These are phyloP conservation scores for Heterocephalus glaber DNA, from an alignment of 2,113 vertebrate genomes.

Conservation along the genomic window DNA sequence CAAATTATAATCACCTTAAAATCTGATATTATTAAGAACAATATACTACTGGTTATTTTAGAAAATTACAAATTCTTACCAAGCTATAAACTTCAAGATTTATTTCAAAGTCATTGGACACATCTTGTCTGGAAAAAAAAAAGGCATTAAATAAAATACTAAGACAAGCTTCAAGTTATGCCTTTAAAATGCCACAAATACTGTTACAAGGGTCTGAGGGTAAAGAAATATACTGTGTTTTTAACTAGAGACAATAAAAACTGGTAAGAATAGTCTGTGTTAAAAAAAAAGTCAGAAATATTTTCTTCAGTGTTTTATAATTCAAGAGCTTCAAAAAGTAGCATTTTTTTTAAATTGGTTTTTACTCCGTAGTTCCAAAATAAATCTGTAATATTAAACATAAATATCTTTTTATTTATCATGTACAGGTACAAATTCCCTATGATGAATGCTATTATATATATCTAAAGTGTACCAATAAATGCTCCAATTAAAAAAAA, in stretches of 20 bases:
- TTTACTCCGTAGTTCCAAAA: slow-evolving; percentile 37
- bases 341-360: slow-evolving; percentile 2
- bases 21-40: slow-evolving; percentile 22
- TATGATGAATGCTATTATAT: no score
- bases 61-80: slow-evolving; percentile 87
- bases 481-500: no score
- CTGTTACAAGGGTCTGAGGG: neutral
- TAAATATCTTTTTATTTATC: neutral
- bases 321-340: neutral
- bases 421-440: no score
- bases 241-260: slow-evolving; percentile 39
- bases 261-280: neutral
- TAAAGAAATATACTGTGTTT: slow-evolving; percentile 36
- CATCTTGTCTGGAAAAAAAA: slow-evolving; percentile 88
- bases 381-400: slow-evolving; percentile 20
- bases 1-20: slow-evolving; percentile 33
- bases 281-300: neutral
- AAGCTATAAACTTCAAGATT: slow-evolving; percentile 93
- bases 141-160: neutral
- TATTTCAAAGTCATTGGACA: slow-evolving; percentile 94
- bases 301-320: slow-evolving; percentile 37
- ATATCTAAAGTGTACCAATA: no score
- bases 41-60: slow-evolving; percentile 32
- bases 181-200: slow-evolving; percentile 44
- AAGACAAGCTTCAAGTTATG: neutral